Evolutionary conservation across 2,797 vertebrate species (phyloP), one percentile per base, ranked within the genome.

Genomic region (Huso huso): DNA sequence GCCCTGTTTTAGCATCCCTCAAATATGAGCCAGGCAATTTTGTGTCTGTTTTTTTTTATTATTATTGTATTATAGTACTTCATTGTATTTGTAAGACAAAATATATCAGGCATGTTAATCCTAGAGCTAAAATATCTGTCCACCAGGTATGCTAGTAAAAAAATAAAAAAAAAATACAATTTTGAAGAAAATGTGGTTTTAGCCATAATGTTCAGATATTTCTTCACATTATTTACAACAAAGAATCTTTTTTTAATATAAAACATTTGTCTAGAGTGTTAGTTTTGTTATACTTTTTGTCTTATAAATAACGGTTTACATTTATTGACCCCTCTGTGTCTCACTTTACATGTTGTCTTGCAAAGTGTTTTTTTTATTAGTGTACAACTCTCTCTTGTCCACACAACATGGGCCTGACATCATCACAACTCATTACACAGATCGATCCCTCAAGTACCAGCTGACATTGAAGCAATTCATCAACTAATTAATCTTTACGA

Each of bases 21-120:
- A 11, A 64, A 52, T 49, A 9, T 8, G 53, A 18, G 18, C 18
- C 18, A 18, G 18, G 8, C 48, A 2, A 13, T 10, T 49, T 49
- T 48, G 12, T 49, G 15, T 69, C 69, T 73, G 73, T 79, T 71
- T 75, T 69, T 78, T 51, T 11, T 11, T 37, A 18, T 66, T 52
- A 55, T 18, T 69, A 55, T n/a, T 58, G 59, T 70, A 63, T 77
- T 72, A 66, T 55, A 53, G 66, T 49, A 6, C 71, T 70, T 18
- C 18, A 18, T 37, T 37, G 37, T 5, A 37, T 37, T 37, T 37
- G 37, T 37, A 37, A 37, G 37, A 37, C 3, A 37, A 37, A 37
- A 37, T 37, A 37, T 37, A 37, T 37, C 37, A 37, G 5, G 1
- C 37, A 37, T 37, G 37, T 37, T 37, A 37, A 37, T 4, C 37